A percentile compares a stretch with the other conserved stretches of the same genome.
Evolutionary conservation across 2,888 invertebrate species (phyloP).

Genomic region (Drosophila setosimentum): DNA sequence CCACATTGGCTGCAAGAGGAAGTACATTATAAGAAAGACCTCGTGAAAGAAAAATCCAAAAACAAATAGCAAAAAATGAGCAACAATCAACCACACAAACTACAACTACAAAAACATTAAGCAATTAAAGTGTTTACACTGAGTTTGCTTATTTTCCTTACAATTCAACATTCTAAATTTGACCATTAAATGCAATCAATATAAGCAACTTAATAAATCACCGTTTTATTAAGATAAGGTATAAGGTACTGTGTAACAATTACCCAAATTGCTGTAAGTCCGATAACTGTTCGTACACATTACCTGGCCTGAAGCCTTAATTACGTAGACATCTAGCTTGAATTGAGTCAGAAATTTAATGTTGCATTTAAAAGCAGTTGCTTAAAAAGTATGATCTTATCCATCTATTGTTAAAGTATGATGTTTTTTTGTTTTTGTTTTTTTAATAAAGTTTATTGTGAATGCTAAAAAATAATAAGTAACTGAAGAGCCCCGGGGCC

Average conservation of each 20-base stretch:
- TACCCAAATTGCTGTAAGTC: neutral
- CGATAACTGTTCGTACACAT: neutral
- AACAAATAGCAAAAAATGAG: conserved; percentile 24
- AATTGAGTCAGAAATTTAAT: neutral
- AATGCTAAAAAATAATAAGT: conserved; percentile 1
- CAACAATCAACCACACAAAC: conserved; percentile 34
- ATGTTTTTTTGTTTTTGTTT: neutral
- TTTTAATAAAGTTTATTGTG: neutral
- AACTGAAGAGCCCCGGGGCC: neutral
- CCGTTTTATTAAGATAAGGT: conserved; percentile 22
- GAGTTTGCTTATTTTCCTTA: conserved; percentile 33
- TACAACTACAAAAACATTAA: conserved; percentile 68
- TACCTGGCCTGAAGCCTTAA: neutral
- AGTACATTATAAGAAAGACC: conserved; percentile 15
- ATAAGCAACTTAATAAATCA: conserved; percentile 26
- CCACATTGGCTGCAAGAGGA: conserved; percentile 2
- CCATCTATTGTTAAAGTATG: neutral
- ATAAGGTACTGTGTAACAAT: neutral
- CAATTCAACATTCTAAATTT: conserved; percentile 10
- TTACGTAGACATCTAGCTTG: neutral
- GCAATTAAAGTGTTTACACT: conserved; percentile 73
- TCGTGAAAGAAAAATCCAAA: conserved; percentile 2
- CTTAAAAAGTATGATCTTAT: neutral
- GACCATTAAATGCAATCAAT: conserved; percentile 29
- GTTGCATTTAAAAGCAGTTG: neutral